Percentiles rank a stretch among this genome's conserved stretches.
These are phyloP conservation scores for Anastrepha ludens DNA, from an alignment of 1,140 invertebrate genomes.

Conservation along the genomic window DNA sequence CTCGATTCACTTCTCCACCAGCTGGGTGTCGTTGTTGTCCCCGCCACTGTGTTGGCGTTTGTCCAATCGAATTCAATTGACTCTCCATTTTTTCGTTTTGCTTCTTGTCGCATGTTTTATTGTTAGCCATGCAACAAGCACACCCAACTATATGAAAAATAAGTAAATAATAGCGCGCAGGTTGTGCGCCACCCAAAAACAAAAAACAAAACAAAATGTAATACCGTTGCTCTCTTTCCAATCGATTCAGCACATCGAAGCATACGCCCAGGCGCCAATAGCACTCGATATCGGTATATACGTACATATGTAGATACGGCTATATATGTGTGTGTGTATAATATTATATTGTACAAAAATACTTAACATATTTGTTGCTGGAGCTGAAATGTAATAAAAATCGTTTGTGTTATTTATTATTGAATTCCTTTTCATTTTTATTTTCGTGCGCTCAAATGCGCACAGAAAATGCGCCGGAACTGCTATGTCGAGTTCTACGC, in stretches of 20 bases:
- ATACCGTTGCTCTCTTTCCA: constrained; percentile 39
- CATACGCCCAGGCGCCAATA: constrained; percentile 52
- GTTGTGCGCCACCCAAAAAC: constrained; percentile 12
- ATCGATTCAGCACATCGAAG: constrained; percentile 46
- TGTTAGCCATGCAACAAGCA: constrained; percentile 44
- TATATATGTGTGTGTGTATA: constrained; percentile 56
- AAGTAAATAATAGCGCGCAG: background rate
- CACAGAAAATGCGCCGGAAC: constrained; percentile 35
- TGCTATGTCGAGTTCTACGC: background rate
- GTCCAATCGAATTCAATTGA: constrained; percentile 74
- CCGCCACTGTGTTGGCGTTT: constrained; percentile 53
- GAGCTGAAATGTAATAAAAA: constrained; percentile 58
- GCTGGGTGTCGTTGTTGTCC: background rate
- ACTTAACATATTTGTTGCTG: constrained; percentile 29
- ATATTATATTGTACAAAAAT: background rate
- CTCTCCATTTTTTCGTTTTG: constrained; percentile 65
- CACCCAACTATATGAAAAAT: constrained; percentile 2
- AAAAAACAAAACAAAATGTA: background rate
- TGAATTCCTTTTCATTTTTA: constrained; percentile 58
- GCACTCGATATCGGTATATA: constrained; percentile 15
- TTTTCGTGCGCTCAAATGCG: constrained; percentile 51
- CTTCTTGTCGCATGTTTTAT: constrained; percentile 31
- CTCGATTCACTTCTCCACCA: background rate
- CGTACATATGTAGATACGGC: background rate
- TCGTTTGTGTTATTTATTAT: constrained; percentile 53